Evolutionary conservation across 1,140 invertebrate species (phyloP).

Genomic region (Trichonephila clavipes): DNA sequence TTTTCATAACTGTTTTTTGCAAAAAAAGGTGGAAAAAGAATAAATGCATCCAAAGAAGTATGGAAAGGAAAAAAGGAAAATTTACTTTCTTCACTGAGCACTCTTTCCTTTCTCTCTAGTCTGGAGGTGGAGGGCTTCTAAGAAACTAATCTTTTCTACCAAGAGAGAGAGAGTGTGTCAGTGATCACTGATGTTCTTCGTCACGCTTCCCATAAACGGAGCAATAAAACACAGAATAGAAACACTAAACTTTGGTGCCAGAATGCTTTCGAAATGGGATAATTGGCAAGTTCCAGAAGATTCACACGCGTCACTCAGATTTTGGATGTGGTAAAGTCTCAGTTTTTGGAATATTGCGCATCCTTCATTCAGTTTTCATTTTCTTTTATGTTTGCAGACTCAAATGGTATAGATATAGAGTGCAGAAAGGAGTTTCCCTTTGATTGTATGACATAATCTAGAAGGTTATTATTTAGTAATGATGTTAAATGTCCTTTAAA

Average conservation of each 20-base stretch:
- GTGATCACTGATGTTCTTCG: not conserved
- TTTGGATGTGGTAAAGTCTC: not conserved
- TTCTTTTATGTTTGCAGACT: too few relatives aligned
- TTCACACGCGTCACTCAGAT: not conserved
- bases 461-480: too few relatives aligned
- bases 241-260: not conserved
- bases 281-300: not conserved
- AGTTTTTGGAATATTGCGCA: not conserved
- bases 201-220: slow-evolving; percentile 17
- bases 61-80: not conserved
- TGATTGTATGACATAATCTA: too few relatives aligned
- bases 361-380: too few relatives aligned
- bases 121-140: not conserved
- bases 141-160: not conserved
- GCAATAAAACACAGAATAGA: not conserved
- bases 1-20: slow-evolving; percentile 7
- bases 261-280: not conserved
- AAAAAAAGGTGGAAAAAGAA: not conserved
- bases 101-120: not conserved
- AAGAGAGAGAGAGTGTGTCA: not conserved
- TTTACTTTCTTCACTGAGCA: not conserved
- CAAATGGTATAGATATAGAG: too few relatives aligned
- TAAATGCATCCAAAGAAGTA: not conserved
- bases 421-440: too few relatives aligned
- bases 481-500: too few relatives aligned